These are phyloP conservation scores for Gonocerus acuteangulatus DNA, from an alignment of 2,888 invertebrate genomes.

Conservation along the genomic window DNA sequence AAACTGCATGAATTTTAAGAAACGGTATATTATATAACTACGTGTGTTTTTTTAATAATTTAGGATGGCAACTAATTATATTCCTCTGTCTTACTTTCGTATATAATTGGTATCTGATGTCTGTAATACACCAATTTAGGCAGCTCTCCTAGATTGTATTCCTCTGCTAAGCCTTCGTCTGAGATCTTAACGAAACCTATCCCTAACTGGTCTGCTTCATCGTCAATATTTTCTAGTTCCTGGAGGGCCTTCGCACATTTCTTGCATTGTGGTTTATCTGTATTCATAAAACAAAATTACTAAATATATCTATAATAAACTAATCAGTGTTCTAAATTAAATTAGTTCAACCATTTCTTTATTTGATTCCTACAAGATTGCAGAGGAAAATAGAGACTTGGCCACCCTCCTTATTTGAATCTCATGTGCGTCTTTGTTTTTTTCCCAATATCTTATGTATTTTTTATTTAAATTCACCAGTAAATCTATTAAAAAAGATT, in stretches of 20 bases:
- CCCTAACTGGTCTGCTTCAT: slow-evolving; percentile 87
- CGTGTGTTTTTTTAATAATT: neutral
- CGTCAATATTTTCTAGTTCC: slow-evolving; percentile 89
- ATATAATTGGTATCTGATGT: slow-evolving; percentile 89
- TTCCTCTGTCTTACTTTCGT: slow-evolving; percentile 64
- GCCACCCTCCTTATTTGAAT: too few relatives aligned
- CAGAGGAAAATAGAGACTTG: neutral
- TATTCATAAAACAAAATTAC: slow-evolving; percentile 26
- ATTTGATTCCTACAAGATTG: too few relatives aligned
- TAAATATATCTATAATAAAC: neutral
- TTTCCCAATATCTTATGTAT: too few relatives aligned
- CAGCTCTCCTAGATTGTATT: slow-evolving; percentile 81
- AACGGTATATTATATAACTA: neutral
- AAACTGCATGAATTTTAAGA: neutral
- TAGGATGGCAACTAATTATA: neutral
- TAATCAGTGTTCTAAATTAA: neutral
- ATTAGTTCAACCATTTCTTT: neutral
- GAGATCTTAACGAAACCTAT: slow-evolving; percentile 92
- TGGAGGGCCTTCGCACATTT: slow-evolving; percentile 83
- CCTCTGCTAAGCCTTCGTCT: slow-evolving; percentile 81
- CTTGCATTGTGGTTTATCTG: slow-evolving; percentile 88
- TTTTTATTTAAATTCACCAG: too few relatives aligned
- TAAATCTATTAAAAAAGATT: too few relatives aligned
- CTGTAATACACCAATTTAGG: slow-evolving; percentile 88
- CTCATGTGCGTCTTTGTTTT: too few relatives aligned